phyloP scores from a whole-genome alignment of 2,113 vertebrate genomes.

The Dicaeum eximium region DNA sequence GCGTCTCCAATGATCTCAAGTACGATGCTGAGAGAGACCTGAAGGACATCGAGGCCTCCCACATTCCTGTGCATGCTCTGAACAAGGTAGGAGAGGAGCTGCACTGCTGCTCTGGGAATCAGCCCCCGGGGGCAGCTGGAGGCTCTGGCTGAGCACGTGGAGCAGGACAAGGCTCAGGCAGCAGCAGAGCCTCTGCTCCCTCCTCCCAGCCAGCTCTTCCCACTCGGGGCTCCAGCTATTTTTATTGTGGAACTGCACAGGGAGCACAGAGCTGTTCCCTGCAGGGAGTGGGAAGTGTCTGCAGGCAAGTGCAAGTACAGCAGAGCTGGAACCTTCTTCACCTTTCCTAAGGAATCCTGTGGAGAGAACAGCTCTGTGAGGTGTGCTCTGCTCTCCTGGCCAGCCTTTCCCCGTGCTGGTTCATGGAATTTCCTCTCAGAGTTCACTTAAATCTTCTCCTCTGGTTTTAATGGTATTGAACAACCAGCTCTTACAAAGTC shows the following conservation, averaged over 20 bases:
- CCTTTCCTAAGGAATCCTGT: background rate
- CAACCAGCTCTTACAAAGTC: background rate
- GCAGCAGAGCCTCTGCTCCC: background rate
- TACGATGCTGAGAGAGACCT: slow-evolving; percentile 97
- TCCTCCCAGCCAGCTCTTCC: background rate
- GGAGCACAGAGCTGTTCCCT: background rate
- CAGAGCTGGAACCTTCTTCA: background rate
- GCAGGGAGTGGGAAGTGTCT: background rate
- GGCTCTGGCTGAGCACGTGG: background rate
- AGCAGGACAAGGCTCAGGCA: background rate
- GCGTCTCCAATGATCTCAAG: slow-evolving; percentile 97
- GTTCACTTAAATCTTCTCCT: background rate
- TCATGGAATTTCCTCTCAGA: background rate
- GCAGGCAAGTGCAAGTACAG: background rate
- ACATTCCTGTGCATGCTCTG: slow-evolving; percentile 92
- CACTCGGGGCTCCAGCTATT: background rate
- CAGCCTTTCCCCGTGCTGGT: background rate
- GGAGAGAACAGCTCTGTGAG: background rate
- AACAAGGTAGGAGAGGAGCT: slow-evolving; percentile 83
- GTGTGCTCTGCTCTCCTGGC: background rate
- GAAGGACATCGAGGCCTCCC: slow-evolving; percentile 88
- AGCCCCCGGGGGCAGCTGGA: background rate
- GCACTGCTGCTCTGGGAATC: background rate
- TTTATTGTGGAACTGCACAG: background rate
- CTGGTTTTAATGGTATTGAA: background rate